Evolutionary conservation across 2,888 invertebrate genomes (phyloP), one percentile per base, ranked within the genome.

Genomic region (Calameuta idolon): DNA sequence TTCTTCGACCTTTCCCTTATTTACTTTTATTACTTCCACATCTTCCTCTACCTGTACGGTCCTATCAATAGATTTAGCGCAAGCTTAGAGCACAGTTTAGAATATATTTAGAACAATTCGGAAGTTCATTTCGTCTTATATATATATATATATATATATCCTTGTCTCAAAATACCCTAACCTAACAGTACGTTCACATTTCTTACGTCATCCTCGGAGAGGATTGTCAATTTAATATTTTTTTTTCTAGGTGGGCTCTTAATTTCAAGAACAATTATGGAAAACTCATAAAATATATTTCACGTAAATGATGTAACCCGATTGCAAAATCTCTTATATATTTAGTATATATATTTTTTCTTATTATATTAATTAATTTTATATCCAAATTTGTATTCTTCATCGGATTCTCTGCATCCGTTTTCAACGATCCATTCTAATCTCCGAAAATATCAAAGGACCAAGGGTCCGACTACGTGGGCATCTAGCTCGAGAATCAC

Each of bases 401-500:
- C 0, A 23, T 15, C 9, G 1, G 55, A 9, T 55, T 9, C 9
- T 23, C 1, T 15, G 23, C 9, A 23, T 55, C 55, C 55, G 23
- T 2, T 55, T 55, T 0, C 23, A 55, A 55, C 55, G 23, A 55
- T 55, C 55, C 55, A 23, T 55, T 23, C 55, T 23, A 55, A 23
- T 55, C 23, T 2, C 55, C 23, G 9, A 23, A 55, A 55, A 55
- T 55, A 55, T 55, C 55, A 55, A 55, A 55, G 55, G 23, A 15
- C 55, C 55, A 55, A 55, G 71, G 71, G 31, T 31, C 71, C 34
- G 31, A 33, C 71, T 71, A 31, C 71, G 33, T 71, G 71, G 12
- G 12, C 31, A 34, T 31, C 71, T 23, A 55, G 68, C 73, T 68
- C 76, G 37, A 73, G 76, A 79, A 79, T 79, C 81, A 82, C 78